Conservation (phyloP, 2,888 invertebrate species). For the Creontiades dilutus region DNA sequence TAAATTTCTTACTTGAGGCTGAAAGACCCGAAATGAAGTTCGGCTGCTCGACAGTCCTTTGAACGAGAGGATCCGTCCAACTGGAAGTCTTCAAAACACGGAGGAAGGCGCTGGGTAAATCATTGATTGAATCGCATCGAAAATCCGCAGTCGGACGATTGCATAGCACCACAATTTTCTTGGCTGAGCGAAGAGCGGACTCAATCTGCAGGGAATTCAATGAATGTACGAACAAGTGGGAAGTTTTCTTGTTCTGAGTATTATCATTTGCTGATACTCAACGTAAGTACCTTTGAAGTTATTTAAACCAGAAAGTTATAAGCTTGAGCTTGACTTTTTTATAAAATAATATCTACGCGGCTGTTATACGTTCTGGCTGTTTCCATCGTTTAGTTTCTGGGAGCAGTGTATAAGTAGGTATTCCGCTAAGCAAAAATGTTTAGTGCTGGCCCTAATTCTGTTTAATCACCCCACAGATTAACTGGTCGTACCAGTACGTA, state of each 20-base stretch:
- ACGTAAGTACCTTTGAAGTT: not conserved
- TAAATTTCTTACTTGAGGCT: constrained; percentile 72
- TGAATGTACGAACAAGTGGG: not conserved
- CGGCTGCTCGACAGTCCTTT: constrained; percentile 72
- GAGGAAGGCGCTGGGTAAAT: constrained; percentile 69
- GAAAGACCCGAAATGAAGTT: constrained; percentile 74
- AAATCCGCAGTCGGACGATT: constrained; percentile 67
- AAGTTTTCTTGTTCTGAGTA: not conserved
- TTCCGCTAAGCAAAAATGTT: too few species aligned
- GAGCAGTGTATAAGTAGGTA: too few species aligned
- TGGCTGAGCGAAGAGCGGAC: constrained; percentile 37
- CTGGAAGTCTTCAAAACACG: constrained; percentile 66
- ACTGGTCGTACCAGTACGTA: too few species aligned
- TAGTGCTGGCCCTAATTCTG: too few species aligned
- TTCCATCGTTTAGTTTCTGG: too few species aligned
- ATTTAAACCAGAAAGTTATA: too few species aligned
- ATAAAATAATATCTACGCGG: too few species aligned
- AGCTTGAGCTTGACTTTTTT: too few species aligned
- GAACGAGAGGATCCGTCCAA: constrained; percentile 43
- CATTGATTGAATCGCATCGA: constrained; percentile 70
- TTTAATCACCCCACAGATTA: too few species aligned
- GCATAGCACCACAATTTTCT: constrained; percentile 54
- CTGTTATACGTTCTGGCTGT: too few species aligned
- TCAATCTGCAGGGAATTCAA: constrained; percentile 2
- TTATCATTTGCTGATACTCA: not conserved